Evolutionary conservation across 2,888 invertebrate genomes (phyloP), one percentile per base, ranked within the genome.

Genomic region (Diploptera punctata): DNA sequence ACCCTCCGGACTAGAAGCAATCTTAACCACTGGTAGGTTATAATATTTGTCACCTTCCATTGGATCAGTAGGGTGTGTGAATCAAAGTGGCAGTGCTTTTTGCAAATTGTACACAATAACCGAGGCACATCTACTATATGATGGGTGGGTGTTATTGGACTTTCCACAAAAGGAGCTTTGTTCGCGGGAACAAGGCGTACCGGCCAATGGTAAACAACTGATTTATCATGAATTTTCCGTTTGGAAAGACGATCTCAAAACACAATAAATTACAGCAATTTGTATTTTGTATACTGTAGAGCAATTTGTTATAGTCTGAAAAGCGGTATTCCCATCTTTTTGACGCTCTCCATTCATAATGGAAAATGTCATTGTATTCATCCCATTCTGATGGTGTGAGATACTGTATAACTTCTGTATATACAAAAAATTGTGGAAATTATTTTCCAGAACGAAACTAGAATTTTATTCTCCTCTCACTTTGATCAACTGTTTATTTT

Each of bases 181-280:
- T 52, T 52, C 52, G 52, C 16, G 19, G 24, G 19, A 52, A 52
- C 18, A 19, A 19, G 47, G 9, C 47, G 19, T 19, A 47, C n/a
- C 47, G 5, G 9, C 47, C 1, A 18, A n/a, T 52, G 10, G 21
- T 21, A 21, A 21, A 19, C 19, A 52, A 21, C 21, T 52, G 52
- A 52, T 52, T 52, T 52, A 52, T 52, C 24, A 24, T 19, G 52
- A 52, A 52, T 52, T 52, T 52, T 52, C 19, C 52, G 3, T 21
- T 21, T 52, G 21, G 52, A 52, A 52, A 52, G 52, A 52, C 21
- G 52, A 52, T 52, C 52, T 13, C 52, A 52, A 52, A 52, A 13
- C 19, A 52, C 52, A 52, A 52, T 52, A 24, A 52, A 52, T 52
- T 52, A 52, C 52, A 52, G 52, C 52, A 52, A 52, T 52, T 52